Evolutionary conservation across 2,113 vertebrate genomes (phyloP), one percentile per base, ranked within the genome.

Genomic region (Petrocephalus zakoni): DNA sequence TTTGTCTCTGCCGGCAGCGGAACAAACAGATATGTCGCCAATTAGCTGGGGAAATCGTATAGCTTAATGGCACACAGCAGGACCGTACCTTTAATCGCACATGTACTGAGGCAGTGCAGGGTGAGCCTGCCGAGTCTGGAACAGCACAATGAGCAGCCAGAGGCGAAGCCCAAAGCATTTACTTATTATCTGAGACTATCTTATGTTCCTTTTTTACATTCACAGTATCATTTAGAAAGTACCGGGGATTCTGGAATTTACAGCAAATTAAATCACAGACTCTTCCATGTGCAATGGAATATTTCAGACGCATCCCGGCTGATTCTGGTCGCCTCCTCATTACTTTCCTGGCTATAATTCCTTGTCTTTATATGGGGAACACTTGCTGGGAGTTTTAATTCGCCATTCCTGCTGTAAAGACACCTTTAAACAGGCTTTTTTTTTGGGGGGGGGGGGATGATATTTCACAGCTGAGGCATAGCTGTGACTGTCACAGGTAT

Each of bases 1-100:
- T 94, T 96, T 75, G 93, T 87, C 5, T 93, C 95, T 93, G 95
- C 96, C 92, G 94, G 95, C 94, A 94, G 92, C 52, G 81, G 94
- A 94, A 91, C 95, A 94, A 95, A 95, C 94, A 97, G 95, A 94
- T 92, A 95, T 95, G 94, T 91, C 93, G 93, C 95, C 96, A 97
- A 96, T 97, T 97, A 96, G 95, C 94, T 90, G 92, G 93, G 88
- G 85, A 89, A 86, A 92, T 91, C 37, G 47, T 91, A 92, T 92
- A 93, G 92, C 88, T 88, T 21, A 42, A 64, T 47, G 53, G 72
- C 4, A 25, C 53, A n/a, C 11, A 55, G 87, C 61, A 53, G 25
- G 81, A 11, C 84, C 55, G 51, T 29, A 25, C 22, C 53, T 52
- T 58, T 78, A 21, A 29, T 56, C 53, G 47, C 25, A 89, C 87